Evolutionary conservation across 2,888 invertebrate genomes (phyloP).

Genomic region (Sphaerophoria taeniata): DNA sequence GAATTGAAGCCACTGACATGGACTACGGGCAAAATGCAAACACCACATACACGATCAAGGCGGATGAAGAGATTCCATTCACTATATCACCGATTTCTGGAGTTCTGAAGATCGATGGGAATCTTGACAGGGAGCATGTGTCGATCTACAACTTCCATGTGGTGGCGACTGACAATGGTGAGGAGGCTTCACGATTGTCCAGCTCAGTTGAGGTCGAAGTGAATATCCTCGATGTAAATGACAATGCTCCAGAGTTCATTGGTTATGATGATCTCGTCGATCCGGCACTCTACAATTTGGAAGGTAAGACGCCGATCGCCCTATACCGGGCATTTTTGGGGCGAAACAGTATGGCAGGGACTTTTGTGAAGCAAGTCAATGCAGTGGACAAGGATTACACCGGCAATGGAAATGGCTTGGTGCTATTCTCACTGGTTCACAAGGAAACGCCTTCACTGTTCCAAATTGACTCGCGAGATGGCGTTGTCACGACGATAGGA

Average conservation of each 20-base stretch:
- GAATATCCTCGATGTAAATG: slow-evolving; percentile 92
- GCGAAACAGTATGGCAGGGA: slow-evolving; percentile 90
- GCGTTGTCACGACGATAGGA: slow-evolving; percentile 89
- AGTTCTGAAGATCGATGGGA: slow-evolving; percentile 88
- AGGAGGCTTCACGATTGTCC: slow-evolving; percentile 85
- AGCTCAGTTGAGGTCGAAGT: slow-evolving; percentile 91
- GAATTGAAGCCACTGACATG: slow-evolving; percentile 90
- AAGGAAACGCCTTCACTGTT: slow-evolving; percentile 87
- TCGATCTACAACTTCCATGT: slow-evolving; percentile 89
- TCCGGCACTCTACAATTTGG: slow-evolving; percentile 43
- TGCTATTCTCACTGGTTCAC: slow-evolving; percentile 90
- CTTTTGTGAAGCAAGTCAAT: slow-evolving; percentile 88
- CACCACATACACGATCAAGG: slow-evolving; percentile 87
- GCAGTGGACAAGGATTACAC: slow-evolving; percentile 94
- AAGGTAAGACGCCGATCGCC: slow-evolving; percentile 83
- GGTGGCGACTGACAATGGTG: slow-evolving; percentile 89
- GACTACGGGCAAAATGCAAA: slow-evolving; percentile 92
- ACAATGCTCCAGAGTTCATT: slow-evolving; percentile 91
- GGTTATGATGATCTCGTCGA: slow-evolving; percentile 86
- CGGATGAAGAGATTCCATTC: slow-evolving; percentile 86
- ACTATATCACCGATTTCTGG: slow-evolving; percentile 88
- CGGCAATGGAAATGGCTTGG: slow-evolving; percentile 93
- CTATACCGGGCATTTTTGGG: slow-evolving; percentile 90
- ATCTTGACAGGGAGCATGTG: slow-evolving; percentile 89
- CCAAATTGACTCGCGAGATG: slow-evolving; percentile 93